Evolutionary conservation across 2,797 vertebrate species (phyloP).

Genomic region (Orientallactaga sibirica): DNA sequence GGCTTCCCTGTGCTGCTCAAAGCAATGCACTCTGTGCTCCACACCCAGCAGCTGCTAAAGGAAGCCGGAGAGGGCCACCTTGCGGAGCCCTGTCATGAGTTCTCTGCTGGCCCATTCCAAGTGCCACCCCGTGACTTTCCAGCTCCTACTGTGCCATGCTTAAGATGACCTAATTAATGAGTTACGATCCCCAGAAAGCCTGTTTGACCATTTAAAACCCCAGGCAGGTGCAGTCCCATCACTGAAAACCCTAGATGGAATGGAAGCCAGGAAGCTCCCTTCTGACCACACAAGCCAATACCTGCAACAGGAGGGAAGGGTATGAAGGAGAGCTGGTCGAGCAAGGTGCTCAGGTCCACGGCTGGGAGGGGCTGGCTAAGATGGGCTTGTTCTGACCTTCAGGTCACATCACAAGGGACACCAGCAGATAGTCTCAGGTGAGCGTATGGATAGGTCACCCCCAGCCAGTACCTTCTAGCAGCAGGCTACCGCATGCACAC

Average conservation of each 20-base stretch:
- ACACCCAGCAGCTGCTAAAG: background rate
- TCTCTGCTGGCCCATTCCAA: background rate
- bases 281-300: rapidly evolving
- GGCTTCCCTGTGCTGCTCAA: rapidly evolving
- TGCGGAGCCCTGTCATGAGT: background rate
- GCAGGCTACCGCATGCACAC: rapidly evolving
- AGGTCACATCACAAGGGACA: rapidly evolving
- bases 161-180: conserved; percentile 78
- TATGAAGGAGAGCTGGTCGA: too few relatives aligned
- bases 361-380: background rate
- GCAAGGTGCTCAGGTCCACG: rapidly evolving
- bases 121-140: background rate
- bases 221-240: conserved; percentile 75
- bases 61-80: background rate
- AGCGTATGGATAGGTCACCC: rapidly evolving
- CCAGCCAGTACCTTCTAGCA: rapidly evolving
- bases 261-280: background rate
- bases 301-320: background rate
- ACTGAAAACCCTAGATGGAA: conserved; percentile 26
- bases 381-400: rapidly evolving
- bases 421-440: rapidly evolving
- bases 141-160: background rate
- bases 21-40: too few relatives aligned
- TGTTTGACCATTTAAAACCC: conserved; percentile 67
- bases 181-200: conserved; percentile 76